Percentiles rank a stretch among this genome's conserved stretches.
Conservation (phyloP, 2,888 invertebrate genomes). For the Pediacus dermestoides region DNA sequence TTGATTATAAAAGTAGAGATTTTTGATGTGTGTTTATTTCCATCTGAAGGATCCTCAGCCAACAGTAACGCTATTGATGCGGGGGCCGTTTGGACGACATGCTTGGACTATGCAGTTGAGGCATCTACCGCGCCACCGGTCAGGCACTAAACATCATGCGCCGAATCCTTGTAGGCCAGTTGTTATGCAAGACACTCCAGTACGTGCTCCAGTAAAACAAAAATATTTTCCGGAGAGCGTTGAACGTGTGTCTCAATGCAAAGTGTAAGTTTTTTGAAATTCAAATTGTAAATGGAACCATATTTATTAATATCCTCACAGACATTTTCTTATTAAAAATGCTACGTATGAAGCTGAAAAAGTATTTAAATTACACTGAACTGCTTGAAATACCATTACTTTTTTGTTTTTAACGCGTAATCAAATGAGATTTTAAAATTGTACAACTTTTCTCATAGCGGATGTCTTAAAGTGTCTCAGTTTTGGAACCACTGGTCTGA, state of each 20-base stretch:
- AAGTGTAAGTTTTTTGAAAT: conserved; percentile 58
- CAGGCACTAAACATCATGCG: conserved; percentile 62
- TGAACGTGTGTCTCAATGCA: conserved; percentile 73
- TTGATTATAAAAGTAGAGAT: neutral
- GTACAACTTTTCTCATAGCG: too few relatives aligned
- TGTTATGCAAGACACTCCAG: conserved; percentile 68
- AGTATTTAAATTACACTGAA: too few relatives aligned
- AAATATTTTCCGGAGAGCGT: conserved; percentile 78
- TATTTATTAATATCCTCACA: too few relatives aligned
- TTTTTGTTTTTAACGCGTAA: too few relatives aligned
- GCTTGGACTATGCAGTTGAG: conserved; percentile 90
- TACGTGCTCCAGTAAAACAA: conserved; percentile 65
- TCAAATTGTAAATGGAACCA: too few relatives aligned
- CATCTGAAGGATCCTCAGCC: conserved; percentile 94
- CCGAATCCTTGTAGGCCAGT: conserved; percentile 69
- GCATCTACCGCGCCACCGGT: conserved; percentile 81
- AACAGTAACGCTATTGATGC: conserved; percentile 81
- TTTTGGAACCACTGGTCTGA: too few relatives aligned
- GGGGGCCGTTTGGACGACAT: conserved; percentile 91
- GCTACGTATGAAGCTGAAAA: too few relatives aligned
- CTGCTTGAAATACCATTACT: too few relatives aligned
- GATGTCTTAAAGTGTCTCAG: too few relatives aligned
- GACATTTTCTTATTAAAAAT: too few relatives aligned
- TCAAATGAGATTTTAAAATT: too few relatives aligned
- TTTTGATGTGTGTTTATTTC: neutral